These are phyloP conservation scores for Podarcis muralis DNA, from an alignment of 2,113 vertebrate genomes.

Conservation along the genomic window DNA sequence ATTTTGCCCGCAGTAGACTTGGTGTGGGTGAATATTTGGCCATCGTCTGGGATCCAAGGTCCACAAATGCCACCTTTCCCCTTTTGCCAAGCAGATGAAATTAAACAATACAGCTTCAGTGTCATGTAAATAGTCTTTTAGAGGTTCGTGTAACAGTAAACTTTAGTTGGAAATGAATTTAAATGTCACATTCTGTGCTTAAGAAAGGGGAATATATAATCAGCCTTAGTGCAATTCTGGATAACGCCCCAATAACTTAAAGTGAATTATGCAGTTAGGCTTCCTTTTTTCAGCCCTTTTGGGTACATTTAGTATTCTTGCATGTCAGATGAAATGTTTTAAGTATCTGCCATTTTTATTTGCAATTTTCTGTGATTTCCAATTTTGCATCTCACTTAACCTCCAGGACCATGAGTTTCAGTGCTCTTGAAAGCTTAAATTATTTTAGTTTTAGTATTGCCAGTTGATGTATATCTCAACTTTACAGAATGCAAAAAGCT, in stretches of 20 bases:
- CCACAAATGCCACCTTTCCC: constrained; percentile 81
- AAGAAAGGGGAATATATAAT: neutral
- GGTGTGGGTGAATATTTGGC: constrained; percentile 87
- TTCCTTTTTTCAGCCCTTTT: neutral
- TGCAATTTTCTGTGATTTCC: neutral
- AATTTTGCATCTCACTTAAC: neutral
- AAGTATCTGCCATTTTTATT: neutral
- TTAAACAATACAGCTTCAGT: rapidly evolving
- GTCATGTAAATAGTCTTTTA: neutral
- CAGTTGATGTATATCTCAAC: neutral
- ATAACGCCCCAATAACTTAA: neutral
- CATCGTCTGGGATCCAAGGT: constrained; percentile 86
- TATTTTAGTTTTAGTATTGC: neutral
- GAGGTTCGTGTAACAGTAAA: neutral
- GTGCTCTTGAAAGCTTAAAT: neutral
- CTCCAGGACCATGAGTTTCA: neutral
- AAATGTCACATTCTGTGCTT: neutral
- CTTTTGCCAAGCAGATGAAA: constrained; percentile 57
- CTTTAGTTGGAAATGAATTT: neutral
- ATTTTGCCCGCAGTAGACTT: constrained; percentile 84
- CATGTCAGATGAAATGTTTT: neutral
- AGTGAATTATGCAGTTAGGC: neutral
- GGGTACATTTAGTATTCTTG: neutral
- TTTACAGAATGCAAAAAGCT: neutral
- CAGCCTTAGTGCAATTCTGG: neutral